Percentiles rank a stretch among this genome's conserved stretches.
These are phyloP conservation scores for Lepus europaeus DNA, from an alignment of 2,113 vertebrate genomes.

Conservation along the genomic window DNA sequence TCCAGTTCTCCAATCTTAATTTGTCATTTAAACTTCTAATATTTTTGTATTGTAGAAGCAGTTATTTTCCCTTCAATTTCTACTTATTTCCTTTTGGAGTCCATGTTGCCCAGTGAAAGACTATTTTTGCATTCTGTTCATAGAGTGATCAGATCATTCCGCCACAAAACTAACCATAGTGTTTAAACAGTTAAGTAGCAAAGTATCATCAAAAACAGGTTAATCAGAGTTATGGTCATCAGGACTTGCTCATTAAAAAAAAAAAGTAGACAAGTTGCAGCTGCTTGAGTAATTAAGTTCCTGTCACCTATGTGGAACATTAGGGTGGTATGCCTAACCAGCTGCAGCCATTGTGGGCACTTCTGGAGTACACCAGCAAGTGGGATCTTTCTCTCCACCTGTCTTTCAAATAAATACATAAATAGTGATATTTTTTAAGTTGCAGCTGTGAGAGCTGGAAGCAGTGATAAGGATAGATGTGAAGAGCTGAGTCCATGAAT, in stretches of 20 bases:
- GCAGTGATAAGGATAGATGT: not conserved
- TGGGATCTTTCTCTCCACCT: too few species aligned
- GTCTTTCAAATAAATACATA: too few species aligned
- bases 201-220: not conserved
- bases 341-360: too few species aligned
- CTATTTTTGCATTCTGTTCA: not conserved
- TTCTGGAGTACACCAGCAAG: too few species aligned
- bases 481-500: not conserved
- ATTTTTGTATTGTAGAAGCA: not conserved
- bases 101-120: not conserved
- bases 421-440: too few species aligned
- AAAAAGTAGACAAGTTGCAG: too few species aligned
- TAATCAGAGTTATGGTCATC: not conserved
- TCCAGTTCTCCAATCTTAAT: not conserved
- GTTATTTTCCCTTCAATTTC: not conserved
- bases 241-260: not conserved
- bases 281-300: too few species aligned
- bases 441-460: not conserved
- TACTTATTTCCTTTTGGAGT: not conserved
- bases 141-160: not conserved
- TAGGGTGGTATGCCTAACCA: too few species aligned
- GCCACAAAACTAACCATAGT: not conserved
- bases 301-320: too few species aligned
- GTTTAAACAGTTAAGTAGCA: not conserved
- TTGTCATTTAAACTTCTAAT: constrained; percentile 30